Evolutionary conservation across 2,797 vertebrate genomes (phyloP).

Genomic region (Ispidina picta): DNA sequence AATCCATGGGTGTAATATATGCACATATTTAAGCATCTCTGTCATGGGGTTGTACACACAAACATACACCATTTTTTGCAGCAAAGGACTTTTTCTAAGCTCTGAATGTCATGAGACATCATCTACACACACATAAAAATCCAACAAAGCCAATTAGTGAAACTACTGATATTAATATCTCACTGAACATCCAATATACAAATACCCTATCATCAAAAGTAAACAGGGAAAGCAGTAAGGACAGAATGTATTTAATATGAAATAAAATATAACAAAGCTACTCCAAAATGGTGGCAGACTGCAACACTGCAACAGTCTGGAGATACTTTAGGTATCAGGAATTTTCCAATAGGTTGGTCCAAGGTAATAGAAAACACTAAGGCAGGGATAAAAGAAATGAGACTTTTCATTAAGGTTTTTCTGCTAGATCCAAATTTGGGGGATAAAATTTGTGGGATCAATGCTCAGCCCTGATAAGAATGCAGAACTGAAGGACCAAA

Average conservation of each 20-base stretch:
- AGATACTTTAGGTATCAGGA: not conserved
- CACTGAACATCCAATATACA: not conserved
- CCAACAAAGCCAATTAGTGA: not conserved
- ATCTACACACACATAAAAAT: not conserved
- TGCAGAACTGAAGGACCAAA: not conserved
- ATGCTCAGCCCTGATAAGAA: not conserved
- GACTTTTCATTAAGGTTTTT: not conserved
- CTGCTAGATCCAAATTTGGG: not conserved
- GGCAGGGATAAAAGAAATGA: not conserved
- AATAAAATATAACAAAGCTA: not conserved
- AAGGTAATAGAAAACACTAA: not conserved
- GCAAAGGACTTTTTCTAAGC: slow-evolving; percentile 16
- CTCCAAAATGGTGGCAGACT: not conserved
- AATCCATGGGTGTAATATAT: not conserved
- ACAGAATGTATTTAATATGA: not conserved
- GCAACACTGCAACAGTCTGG: not conserved
- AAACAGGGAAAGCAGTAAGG: slow-evolving; percentile 3
- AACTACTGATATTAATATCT: slow-evolving; percentile 40
- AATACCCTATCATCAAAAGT: slow-evolving; percentile 3
- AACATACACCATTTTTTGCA: not conserved
- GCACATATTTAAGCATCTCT: slow-evolving; percentile 4
- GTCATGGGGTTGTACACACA: not conserved
- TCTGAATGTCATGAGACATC: slow-evolving; percentile 2
- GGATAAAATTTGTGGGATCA: not conserved
- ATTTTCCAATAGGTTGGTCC: not conserved